Percentiles rank a stretch among this genome's conserved stretches.
Conservation (phyloP, 2,113 vertebrate genomes). For the Erythrolamprus reginae region DNA sequence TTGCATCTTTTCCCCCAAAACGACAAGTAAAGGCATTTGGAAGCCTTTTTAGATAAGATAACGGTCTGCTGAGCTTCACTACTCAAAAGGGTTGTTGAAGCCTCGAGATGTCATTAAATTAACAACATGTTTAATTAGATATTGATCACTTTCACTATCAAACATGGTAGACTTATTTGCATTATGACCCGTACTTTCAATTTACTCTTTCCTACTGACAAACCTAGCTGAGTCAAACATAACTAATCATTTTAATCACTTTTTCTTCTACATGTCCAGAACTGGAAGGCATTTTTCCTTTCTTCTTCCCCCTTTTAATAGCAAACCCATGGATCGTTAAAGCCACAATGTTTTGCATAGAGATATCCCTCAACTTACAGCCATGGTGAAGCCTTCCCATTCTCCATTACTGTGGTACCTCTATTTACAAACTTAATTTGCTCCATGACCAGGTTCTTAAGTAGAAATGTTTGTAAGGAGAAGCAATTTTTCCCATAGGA, state of each 20-base stretch:
- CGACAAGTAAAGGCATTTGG: slow-evolving; percentile 7
- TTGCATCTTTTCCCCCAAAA: slow-evolving; percentile 26
- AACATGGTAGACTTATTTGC: slow-evolving; percentile 23
- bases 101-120: slow-evolving; percentile 45
- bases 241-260: background rate
- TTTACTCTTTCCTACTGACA: slow-evolving; percentile 14
- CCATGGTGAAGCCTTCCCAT: background rate
- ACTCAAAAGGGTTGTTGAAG: slow-evolving; percentile 46
- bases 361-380: background rate
- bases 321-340: background rate
- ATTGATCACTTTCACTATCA: slow-evolving; percentile 50
- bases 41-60: background rate
- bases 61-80: background rate
- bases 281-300: background rate
- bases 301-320: background rate
- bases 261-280: background rate
- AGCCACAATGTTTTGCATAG: background rate
- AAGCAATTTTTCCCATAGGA: too few species aligned
- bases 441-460: too few species aligned
- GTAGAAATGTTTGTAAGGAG: too few species aligned
- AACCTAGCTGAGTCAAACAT: slow-evolving; percentile 19
- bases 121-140: slow-evolving; percentile 62
- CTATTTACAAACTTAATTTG: too few species aligned
- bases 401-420: too few species aligned
- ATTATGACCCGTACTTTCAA: background rate